Percentiles rank a stretch among this genome's conserved stretches.
phyloP scores from a whole-genome alignment of 2,888 invertebrate species.

The Leptogaster cylindrica region DNA sequence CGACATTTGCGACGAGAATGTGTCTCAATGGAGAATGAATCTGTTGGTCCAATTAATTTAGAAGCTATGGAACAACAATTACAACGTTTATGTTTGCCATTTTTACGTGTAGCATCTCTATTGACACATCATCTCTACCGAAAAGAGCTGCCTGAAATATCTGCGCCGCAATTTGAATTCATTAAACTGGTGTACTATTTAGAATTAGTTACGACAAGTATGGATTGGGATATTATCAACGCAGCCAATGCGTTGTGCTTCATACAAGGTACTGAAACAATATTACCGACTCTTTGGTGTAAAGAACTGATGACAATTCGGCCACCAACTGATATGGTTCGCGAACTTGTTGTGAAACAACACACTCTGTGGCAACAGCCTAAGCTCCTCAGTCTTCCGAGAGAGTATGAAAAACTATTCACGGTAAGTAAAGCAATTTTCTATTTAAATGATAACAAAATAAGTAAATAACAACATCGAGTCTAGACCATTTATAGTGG shows the following conservation, averaged over 20 bases:
- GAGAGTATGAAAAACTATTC: constrained; percentile 90
- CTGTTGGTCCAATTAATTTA: constrained; percentile 55
- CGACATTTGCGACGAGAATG: constrained; percentile 57
- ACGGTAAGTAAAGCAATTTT: too few relatives aligned
- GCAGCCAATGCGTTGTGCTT: constrained; percentile 70
- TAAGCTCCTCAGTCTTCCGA: constrained; percentile 81
- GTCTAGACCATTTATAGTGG: too few relatives aligned
- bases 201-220: constrained; percentile 72
- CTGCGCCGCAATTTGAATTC: constrained; percentile 74
- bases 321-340: constrained; percentile 59
- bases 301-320: constrained; percentile 67
- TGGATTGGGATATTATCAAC: constrained; percentile 72
- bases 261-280: constrained; percentile 64
- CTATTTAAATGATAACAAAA: too few relatives aligned
- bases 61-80: constrained; percentile 66
- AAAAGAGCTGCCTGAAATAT: constrained; percentile 73
- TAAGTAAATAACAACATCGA: too few relatives aligned
- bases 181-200: constrained; percentile 78
- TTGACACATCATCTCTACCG: constrained; percentile 84
- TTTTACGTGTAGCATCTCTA: constrained; percentile 81
- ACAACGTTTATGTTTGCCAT: constrained; percentile 82
- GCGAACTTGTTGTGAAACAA: constrained; percentile 74
- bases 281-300: constrained; percentile 72
- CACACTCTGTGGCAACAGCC: constrained; percentile 84
- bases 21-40: constrained; percentile 53